Base-by-base conservation (phyloP, 1,140 invertebrate species). In the Microvelia longipes region DNA sequence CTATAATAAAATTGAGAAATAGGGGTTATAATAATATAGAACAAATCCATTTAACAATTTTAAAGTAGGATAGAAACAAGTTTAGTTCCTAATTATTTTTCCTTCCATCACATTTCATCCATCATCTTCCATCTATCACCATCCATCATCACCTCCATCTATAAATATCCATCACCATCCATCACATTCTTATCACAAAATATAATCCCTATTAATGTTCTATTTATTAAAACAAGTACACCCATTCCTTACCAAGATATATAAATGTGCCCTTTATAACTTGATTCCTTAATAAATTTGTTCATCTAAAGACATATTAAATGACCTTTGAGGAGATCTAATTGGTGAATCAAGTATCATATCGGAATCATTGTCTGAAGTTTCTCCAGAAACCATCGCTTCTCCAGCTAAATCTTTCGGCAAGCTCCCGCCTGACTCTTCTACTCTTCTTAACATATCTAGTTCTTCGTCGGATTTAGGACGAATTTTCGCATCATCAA, bases 391-490 rank as follows among this genome's bases (percentile, higher is more conserved):
- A 19, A 74, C 72, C 74, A 75, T 75, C 25, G 73, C 74, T 66
- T 75, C 74, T 2, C 74, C 74, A 19, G 69, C 74, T 2, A 73
- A 68, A 25, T 75, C 74, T 67, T 75, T 75, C 0, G 74, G 74
- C 1, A 75, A 70, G 1, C 69, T n/a, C 19, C 66, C 26, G 1
- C 69, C 66, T 1, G 66, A 29, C 29, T 62, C 69, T 70, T 50
- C 75, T 72, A 67, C 66, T 64, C 70, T 71, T 1, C 70, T 29
- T 19, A 71, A 25, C 25, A 67, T 73, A 61, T 69, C 69, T 15
- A 69, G 29, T 28, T 68, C 66, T 29, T 68, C 68, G 1, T 67
- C 69, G 5, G 50, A 67, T 30, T 66, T 71, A 2, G 24, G 26
- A 24, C 30, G 27, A 15, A 67, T 27, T 68, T 28, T 24, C 14